Evolutionary conservation across 2,113 vertebrate species (phyloP), one percentile per base, ranked within the genome.

Genomic region (Chaetorhynchus papuensis): DNA sequence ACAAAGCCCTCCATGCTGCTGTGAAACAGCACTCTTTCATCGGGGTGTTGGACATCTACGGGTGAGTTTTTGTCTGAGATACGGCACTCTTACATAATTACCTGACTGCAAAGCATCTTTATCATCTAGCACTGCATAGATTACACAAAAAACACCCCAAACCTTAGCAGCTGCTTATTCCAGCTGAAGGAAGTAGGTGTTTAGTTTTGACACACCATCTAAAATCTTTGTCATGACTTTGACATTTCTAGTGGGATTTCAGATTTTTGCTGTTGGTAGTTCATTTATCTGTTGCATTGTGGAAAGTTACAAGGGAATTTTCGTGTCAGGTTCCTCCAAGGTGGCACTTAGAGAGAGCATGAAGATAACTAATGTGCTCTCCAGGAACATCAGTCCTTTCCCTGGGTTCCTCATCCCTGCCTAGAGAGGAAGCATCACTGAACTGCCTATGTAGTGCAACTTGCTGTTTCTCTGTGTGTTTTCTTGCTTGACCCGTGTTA

Each of bases 21-120:
- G 76, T 99, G 56, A 99, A 99, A 47, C 99, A 99, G 90, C 98
- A 99, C 97, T 99, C 99, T 27, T 99, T 99, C 91, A 99, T 99
- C 21, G 99, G 99, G 2, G 99, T 99, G 42, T 97, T 99, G 8
- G 99, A 99, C 96, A 99, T 99, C 93, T 99, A 99, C 5, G 99
- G 99, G 99, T 99, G 88, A 93, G 98, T 97, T 27, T 70, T 59
- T 91, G 41, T 87, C 90, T 63, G 61, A 45, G 47, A 11, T 47
- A 7, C 6, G 18, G 9, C 31, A 27, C 27, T 83, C 44, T 72
- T 84, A 60, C 1, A 0, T 44, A 60, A 86, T 30, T 49, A 35
- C 16, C 56, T 85, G 47, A 33, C n/a, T 70, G 64, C 49, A 61
- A 15, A 59, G 27, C 17, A 6, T 66, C 54, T 84, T 88, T 84